A percentile compares a stretch with the other conserved stretches of the same genome.
phyloP scores from a whole-genome alignment of 2,888 invertebrate species.

The Agonopterix alstromeriana region DNA sequence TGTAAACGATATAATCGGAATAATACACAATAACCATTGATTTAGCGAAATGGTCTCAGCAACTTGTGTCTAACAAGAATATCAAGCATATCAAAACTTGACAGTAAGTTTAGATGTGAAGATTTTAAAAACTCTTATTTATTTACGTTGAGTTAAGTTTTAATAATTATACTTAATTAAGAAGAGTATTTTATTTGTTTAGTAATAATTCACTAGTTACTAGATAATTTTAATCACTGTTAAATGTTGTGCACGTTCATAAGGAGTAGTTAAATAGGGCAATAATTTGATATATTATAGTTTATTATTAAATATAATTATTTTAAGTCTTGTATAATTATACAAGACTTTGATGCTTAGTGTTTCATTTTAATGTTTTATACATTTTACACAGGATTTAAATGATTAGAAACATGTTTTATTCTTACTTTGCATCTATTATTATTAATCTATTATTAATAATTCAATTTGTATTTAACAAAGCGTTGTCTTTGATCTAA shows the following conservation, averaged over 20 bases:
- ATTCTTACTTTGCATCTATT: too few relatives aligned
- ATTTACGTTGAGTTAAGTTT: constrained; percentile 26
- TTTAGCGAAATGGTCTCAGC: constrained; percentile 22
- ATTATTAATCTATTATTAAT: too few relatives aligned
- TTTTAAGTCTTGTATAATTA: neutral
- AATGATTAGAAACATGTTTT: too few relatives aligned
- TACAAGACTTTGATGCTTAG: too few relatives aligned
- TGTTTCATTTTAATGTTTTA: too few relatives aligned
- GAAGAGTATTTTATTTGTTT: constrained; percentile 51
- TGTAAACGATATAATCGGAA: too few relatives aligned
- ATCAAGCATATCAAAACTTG: constrained; percentile 69
- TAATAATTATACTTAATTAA: constrained; percentile 38
- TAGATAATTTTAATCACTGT: constrained; percentile 73
- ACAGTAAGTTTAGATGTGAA: constrained; percentile 36
- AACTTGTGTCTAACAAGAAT: constrained; percentile 43
- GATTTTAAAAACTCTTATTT: constrained; percentile 30
- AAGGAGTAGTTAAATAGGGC: constrained; percentile 56
- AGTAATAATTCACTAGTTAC: constrained; percentile 48
- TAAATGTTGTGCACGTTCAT: constrained; percentile 75
- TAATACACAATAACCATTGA: too few relatives aligned
- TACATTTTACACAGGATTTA: too few relatives aligned
- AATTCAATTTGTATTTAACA: constrained; percentile 25
- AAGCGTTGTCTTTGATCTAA: constrained; percentile 52
- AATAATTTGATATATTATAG: constrained; percentile 53
- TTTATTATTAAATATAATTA: constrained; percentile 14